Conservation (phyloP, 2,113 vertebrate species). For the Perca schrenkii region DNA sequence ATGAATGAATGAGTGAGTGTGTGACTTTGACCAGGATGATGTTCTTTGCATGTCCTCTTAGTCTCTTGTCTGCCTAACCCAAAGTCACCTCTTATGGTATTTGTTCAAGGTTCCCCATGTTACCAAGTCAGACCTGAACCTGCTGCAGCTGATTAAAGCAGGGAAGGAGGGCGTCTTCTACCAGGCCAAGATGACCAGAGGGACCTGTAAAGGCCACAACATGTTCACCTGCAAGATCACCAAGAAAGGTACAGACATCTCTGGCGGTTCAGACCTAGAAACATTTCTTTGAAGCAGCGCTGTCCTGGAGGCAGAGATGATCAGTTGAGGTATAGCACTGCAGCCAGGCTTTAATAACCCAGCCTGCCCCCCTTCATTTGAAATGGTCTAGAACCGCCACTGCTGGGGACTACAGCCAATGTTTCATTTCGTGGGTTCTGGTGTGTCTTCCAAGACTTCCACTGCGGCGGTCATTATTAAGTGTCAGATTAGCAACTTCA, state of each 20-base stretch:
- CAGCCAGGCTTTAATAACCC: too few relatives aligned
- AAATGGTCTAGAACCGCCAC: too few relatives aligned
- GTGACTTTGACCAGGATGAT: background rate
- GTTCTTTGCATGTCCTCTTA: background rate
- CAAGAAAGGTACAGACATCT: conserved; percentile 78
- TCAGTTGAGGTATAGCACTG: background rate
- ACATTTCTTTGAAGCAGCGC: background rate
- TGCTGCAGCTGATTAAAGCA: conserved; percentile 84
- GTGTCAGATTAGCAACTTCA: too few relatives aligned
- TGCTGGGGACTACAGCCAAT: too few relatives aligned
- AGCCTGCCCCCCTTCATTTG: too few relatives aligned
- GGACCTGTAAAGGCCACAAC: conserved; percentile 82
- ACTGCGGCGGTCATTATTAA: too few relatives aligned
- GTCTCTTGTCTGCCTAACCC: background rate
- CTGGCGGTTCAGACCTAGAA: background rate
- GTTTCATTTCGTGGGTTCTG: too few relatives aligned
- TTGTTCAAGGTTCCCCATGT: conserved; percentile 67
- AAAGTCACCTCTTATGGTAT: background rate
- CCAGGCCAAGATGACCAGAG: conserved; percentile 81
- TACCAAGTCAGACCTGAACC: conserved; percentile 78
- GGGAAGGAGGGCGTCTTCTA: conserved; percentile 85
- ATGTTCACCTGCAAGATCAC: conserved; percentile 85
- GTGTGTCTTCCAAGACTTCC: too few relatives aligned
- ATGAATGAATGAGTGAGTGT: too few relatives aligned
- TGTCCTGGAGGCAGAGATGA: background rate